A percentile compares a stretch with the other conserved stretches of the same genome.
Evolutionary conservation across 2,797 vertebrate genomes (phyloP).

Genomic region (Leptatherina wallacei): DNA sequence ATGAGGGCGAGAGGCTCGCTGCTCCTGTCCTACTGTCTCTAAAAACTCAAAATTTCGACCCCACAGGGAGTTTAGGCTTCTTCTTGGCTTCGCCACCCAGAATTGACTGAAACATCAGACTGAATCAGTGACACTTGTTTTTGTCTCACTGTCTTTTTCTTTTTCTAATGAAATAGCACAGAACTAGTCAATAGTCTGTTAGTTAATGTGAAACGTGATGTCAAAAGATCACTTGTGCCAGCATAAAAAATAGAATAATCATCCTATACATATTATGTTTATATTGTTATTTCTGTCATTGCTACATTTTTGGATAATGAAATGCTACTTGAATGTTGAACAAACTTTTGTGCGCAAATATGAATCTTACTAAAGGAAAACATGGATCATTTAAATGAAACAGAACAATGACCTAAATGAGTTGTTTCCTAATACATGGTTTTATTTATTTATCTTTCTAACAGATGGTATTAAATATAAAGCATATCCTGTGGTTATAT

Average conservation of each 20-base stretch:
- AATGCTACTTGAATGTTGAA: neutral
- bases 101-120: constrained; percentile 9
- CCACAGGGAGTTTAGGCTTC: constrained; percentile 56
- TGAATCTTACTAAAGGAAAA: neutral
- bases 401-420: neutral
- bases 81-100: constrained; percentile 62
- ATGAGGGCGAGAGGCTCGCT: constrained; percentile 41
- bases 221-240: neutral
- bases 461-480: constrained; percentile 93
- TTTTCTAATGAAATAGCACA: neutral
- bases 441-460: constrained; percentile 44
- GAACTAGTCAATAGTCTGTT: neutral
- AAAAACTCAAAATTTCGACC: constrained; percentile 55
- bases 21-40: constrained; percentile 46
- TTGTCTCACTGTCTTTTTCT: too few species aligned
- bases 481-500: constrained; percentile 91
- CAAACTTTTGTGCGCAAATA: neutral
- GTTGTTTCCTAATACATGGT: constrained; percentile 25
- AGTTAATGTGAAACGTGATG: neutral
- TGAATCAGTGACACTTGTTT: neutral
- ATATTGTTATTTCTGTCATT: neutral
- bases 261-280: neutral
- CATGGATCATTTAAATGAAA: neutral
- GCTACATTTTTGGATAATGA: neutral
- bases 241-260: neutral